Base-by-base conservation (phyloP, 2,888 invertebrate species). In the Oscheius sp. region DNA sequence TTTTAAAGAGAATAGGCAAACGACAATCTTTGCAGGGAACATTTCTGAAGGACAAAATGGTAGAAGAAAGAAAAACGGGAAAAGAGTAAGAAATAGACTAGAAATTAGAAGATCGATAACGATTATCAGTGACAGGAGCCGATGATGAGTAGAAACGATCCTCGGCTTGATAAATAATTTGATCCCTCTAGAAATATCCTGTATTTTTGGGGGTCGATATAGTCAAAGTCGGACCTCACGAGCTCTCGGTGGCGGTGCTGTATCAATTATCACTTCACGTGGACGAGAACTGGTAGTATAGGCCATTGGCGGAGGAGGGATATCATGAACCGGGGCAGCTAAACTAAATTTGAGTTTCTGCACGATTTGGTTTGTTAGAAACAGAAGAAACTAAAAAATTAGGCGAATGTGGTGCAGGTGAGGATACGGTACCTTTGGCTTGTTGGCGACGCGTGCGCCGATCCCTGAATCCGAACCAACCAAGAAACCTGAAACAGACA, bases 401-500 rank as follows among this genome's bases (percentile, higher is more conserved):
- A 52, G 13, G 7, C 18, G 18, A 52, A 52, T n/a, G n/a, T n/a
- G n/a, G n/a, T n/a, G 7, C 21, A 16, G 7, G n/a, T 52, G 53
- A 12, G 53, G 45, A 12, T 21, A 45, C 7, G 23, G 27, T 3
- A 72, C 73, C 73, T 73, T 69, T 73, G 21, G 29, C 45, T 21
- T 13, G 52, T 7, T 69, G 16, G 27, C 59, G 43, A 3, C 69
- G 45, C 5, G 46, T 23, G 16, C 73, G 64, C 21, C 75, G 56
- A 12, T 71, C 63, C 7, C 85, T 74, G 41, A 87, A 45, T 18
- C 87, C 87, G 71, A 87, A 87, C 87, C 87, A 87, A 45, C 87
- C 87, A 23, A 83, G 80, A 73, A 87, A 87, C 77, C 77, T 74
- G 52, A 18, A 73, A 66, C 12, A 64, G 7, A n/a, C n/a, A n/a